Evolutionary conservation across 2,113 vertebrate species (phyloP), one percentile per base, ranked within the genome.

Genomic region (Connochaetes taurinus): DNA sequence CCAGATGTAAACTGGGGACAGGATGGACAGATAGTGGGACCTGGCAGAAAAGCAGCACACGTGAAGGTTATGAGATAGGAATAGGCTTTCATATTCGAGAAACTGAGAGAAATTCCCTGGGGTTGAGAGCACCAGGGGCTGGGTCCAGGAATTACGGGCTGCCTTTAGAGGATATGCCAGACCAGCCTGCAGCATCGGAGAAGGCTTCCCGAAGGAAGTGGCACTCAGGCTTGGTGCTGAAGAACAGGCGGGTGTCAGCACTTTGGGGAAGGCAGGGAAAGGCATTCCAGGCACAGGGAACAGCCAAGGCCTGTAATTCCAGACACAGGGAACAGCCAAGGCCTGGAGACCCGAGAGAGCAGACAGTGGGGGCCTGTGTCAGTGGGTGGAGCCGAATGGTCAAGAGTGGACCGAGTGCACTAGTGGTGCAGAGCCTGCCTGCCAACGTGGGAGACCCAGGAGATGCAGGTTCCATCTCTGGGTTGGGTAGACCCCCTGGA

Each of bases 181-280:
- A 47, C 19, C 47, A 90, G 40, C 52, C 74, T 11, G 29, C 36
- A 27, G 23, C 40, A 47, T 45, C 9, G 6, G 53, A 33, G 47
- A 55, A 89, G 23, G 5, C 13, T 43, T 94, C 80, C 33, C 5
- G 2, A 36, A 83, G 96, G 84, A 67, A 90, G 47, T 9, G n/a
- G 29, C 1, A 2, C 47, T 50, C 25, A 5, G 29, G 29, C 13
- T 31, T 47, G 45, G 45, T 5, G 33, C 19, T 19, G 29, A 52
- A 82, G 53, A 58, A 6, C 0, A 12, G 89, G 43, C 14, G 16
- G 60, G 27, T 12, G 0, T 60, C 14, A n/a, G 36, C 11, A 5
- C n/a, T 58, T 9, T 14, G 23, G 2, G 6, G 58, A 40, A 64
- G 10, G 43, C 33, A 45, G 31, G 16, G 52, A 50, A 50, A 40